A percentile compares a stretch with the other conserved stretches of the same genome.
phyloP scores from a whole-genome alignment of 2,888 invertebrate genomes.

The Odontocerum albicorne region DNA sequence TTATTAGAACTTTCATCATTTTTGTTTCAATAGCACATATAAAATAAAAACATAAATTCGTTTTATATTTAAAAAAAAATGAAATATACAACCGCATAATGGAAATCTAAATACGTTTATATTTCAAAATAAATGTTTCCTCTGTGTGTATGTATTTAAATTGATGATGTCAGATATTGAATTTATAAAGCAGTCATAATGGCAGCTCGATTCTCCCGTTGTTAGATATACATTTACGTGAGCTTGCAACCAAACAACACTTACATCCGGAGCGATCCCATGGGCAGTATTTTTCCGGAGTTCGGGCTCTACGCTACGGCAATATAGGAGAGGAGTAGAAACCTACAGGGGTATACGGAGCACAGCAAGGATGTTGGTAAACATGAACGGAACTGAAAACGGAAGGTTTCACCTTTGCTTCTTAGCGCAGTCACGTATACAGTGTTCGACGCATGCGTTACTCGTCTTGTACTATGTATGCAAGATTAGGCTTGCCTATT shows the following conservation, averaged over 20 bases:
- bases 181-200: too few species aligned
- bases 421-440: conserved; percentile 32
- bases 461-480: neutral
- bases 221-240: neutral
- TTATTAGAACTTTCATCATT: too few species aligned
- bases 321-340: too few species aligned
- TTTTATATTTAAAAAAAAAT: too few species aligned
- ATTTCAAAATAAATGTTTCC: too few species aligned
- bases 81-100: too few species aligned
- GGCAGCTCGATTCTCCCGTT: neutral
- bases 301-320: neutral
- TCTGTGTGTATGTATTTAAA: too few species aligned
- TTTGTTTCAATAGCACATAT: too few species aligned
- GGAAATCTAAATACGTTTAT: too few species aligned
- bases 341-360: neutral
- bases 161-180: too few species aligned
- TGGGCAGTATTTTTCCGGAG: conserved; percentile 25
- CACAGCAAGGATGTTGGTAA: conserved; percentile 13
- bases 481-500: neutral
- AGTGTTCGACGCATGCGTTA: conserved; percentile 31
- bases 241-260: conserved; percentile 16
- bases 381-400: conserved; percentile 21
- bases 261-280: conserved; percentile 21
- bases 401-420: conserved; percentile 19
- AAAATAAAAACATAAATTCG: too few species aligned